Base-by-base conservation (phyloP, 2,113 vertebrate genomes). In the Rhabdomys dilectus region DNA sequence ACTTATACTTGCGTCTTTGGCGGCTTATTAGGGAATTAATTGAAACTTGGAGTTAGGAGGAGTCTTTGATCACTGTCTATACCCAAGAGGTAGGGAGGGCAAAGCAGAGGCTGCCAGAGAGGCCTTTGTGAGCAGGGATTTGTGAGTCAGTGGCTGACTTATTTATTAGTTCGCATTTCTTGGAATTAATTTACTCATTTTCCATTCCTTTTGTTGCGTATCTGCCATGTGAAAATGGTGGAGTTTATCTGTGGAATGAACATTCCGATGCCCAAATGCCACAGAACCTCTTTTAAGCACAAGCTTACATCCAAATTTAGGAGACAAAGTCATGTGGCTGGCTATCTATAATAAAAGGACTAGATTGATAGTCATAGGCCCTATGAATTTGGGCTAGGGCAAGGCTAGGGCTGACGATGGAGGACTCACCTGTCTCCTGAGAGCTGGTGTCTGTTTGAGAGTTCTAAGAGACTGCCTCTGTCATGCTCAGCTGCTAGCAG, bases 361-460 rank as follows among this genome's bases (percentile, higher is more conserved):
- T 53, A 5, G 68, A 72, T 21, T 24, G 94, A 26, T 3, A 21
- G 1, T 21, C 51, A 2, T 3, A n/a, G n/a, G 76, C 16, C 8
- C 75, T 29, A 12, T 0, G 53, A 34, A 53, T 24, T n/a, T 8
- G 0, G 4, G 34, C 66, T 75, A 17, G 7, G 5, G 86, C 48
- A 4, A 56, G 56, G 22, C 11, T 4, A 17, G 76, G 45, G 31
- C 24, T 77, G 42, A 78, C 31, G 5, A 4, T 4, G 2, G 0
- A 42, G 22, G 70, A 94, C 96, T 9, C 62, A 97, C 98, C 96
- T 97, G 92, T 93, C 78, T 92, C 68, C 42, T 72, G 81, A 39
- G 73, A 84, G 29, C 17, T 68, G 92, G 56, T 53, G 26, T 73
- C 34, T 94, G 87, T 36, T 60, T 29, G 92, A 42, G 81, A 98